Conservation (phyloP, 2,888 invertebrate genomes). For the Hypomecis atomaria region DNA sequence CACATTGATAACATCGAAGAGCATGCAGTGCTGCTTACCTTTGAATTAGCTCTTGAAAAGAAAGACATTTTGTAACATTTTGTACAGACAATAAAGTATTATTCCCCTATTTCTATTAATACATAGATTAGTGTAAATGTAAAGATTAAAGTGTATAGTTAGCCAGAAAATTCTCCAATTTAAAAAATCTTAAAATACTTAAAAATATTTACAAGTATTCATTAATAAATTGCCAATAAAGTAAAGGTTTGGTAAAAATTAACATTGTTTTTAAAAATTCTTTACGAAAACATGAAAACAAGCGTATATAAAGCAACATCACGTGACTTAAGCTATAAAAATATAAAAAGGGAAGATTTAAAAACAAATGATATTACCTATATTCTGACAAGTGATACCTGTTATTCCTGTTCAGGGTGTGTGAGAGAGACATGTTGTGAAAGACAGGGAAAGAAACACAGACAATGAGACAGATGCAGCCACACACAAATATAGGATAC, state of each 20-base stretch:
- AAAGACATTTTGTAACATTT: slow-evolving; percentile 14
- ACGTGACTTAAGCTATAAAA: slow-evolving; percentile 74
- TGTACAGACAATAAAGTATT: background rate
- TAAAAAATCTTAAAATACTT: slow-evolving; percentile 23
- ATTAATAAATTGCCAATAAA: slow-evolving; percentile 6
- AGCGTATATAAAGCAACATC: slow-evolving; percentile 68
- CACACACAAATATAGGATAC: slow-evolving; percentile 64
- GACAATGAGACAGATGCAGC: slow-evolving; percentile 83
- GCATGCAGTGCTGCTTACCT: slow-evolving; percentile 60
- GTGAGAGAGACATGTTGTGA: slow-evolving; percentile 83
- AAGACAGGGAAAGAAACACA: slow-evolving; percentile 83
- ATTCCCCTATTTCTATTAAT: slow-evolving; percentile 1
- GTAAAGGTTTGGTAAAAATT: slow-evolving; percentile 2
- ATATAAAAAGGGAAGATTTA: slow-evolving; percentile 60
- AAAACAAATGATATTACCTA: slow-evolving; percentile 54
- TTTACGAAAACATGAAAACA: slow-evolving; percentile 38
- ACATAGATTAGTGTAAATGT: slow-evolving; percentile 26
- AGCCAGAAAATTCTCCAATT: slow-evolving; percentile 12
- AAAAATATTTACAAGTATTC: background rate
- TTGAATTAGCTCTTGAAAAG: slow-evolving; percentile 27
- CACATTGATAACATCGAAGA: slow-evolving; percentile 41
- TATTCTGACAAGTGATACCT: slow-evolving; percentile 75
- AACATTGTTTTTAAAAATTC: slow-evolving; percentile 19
- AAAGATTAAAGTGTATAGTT: slow-evolving; percentile 23
- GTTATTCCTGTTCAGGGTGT: slow-evolving; percentile 81